These are phyloP conservation scores for Mormyrus lacerda DNA, from an alignment of 2,113 vertebrate genomes.

Conservation along the genomic window DNA sequence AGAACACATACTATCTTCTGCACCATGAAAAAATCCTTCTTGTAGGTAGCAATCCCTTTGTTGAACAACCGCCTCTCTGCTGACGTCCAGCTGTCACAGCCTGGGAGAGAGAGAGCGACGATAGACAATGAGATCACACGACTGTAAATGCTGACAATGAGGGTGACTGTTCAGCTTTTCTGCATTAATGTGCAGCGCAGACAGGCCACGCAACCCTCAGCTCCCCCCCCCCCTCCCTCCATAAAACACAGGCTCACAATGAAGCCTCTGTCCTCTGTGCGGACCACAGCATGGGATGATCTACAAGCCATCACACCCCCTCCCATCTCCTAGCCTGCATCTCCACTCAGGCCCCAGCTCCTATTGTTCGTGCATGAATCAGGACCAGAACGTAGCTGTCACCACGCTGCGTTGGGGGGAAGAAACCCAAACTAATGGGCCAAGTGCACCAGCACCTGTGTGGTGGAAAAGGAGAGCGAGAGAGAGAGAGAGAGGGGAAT, in stretches of 20 bases:
- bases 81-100: constrained; percentile 87
- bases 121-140: neutral
- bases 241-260: constrained; percentile 48
- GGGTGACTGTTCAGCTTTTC: constrained; percentile 45
- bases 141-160: neutral
- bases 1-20: constrained; percentile 78
- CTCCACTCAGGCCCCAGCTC: constrained; percentile 11
- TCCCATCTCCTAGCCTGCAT: constrained; percentile 14
- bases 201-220: neutral
- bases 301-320: neutral
- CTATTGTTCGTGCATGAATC: constrained; percentile 30
- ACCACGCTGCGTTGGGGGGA: neutral
- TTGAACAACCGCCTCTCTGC: constrained; percentile 86
- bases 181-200: constrained; percentile 21
- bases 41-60: constrained; percentile 85
- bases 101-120: constrained; percentile 46
- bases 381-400: neutral
- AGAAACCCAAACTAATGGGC: neutral
- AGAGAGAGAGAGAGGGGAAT: neutral
- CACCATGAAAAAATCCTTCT: constrained; percentile 97
- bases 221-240: neutral
- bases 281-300: constrained; percentile 39
- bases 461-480: neutral
- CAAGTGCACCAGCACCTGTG: neutral
- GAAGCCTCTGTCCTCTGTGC: constrained; percentile 47